A percentile compares a stretch with the other conserved stretches of the same genome.
These are phyloP conservation scores for Haliclona indistincta DNA, from an alignment of 37 sponge, comb jelly and placozoan species.

Conservation along the genomic window DNA sequence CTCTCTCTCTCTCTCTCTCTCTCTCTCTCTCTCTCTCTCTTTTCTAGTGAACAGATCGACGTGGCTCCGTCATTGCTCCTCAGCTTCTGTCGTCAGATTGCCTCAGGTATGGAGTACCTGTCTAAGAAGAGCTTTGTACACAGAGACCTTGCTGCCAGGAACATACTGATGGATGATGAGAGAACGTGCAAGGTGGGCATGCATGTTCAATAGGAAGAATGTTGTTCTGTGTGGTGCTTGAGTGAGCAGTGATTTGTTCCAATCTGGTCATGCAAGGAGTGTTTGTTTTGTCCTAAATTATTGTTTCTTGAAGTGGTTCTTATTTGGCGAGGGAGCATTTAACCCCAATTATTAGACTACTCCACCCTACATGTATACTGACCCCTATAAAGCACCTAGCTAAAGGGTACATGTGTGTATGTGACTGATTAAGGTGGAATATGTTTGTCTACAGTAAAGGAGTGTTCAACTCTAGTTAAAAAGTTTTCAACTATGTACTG, in stretches of 20 bases:
- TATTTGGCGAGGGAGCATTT: no score
- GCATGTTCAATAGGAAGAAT: background rate
- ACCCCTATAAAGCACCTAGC: no score
- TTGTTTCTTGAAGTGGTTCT: no score
- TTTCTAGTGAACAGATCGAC: background rate
- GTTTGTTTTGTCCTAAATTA: no score
- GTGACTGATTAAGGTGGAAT: no score
- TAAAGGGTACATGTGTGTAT: no score
- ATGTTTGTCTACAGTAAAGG: no score
- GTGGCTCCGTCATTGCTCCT: conserved; percentile 20
- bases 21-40: no score
- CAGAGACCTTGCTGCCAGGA: conserved; percentile 84
- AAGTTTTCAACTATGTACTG: no score
- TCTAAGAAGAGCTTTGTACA: conserved; percentile 56
- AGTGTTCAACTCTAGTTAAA: no score
- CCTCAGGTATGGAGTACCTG: conserved; percentile 73
- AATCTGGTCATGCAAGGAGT: background rate
- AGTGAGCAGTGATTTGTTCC: background rate
- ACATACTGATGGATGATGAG: conserved; percentile 54
- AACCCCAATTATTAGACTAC: no score
- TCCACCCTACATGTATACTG: no score
- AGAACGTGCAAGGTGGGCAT: conserved; percentile 52
- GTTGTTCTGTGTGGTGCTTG: background rate
- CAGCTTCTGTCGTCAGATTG: conserved; percentile 57
- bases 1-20: background rate